Evolutionary conservation across 2,888 invertebrate species (phyloP).

Genomic region (Caenorhabditis sp.): DNA sequence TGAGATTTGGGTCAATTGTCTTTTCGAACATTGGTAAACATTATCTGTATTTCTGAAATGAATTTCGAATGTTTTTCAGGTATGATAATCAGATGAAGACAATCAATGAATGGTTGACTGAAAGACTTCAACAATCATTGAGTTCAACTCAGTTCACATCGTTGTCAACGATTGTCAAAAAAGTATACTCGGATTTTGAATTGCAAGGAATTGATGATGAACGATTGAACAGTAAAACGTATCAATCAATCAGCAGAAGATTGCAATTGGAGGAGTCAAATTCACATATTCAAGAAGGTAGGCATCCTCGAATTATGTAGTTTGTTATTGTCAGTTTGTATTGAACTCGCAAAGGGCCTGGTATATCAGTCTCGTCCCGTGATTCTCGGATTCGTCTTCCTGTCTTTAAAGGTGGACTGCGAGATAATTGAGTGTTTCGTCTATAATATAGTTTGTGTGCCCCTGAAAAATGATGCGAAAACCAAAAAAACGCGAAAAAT

Average conservation of each 20-base stretch:
- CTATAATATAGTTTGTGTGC: too few relatives aligned
- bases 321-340: too few relatives aligned
- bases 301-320: too few relatives aligned
- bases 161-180: slow-evolving; percentile 88
- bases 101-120: slow-evolving; percentile 91
- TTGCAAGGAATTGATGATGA: slow-evolving; percentile 98
- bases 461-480: too few relatives aligned
- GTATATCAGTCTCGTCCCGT: too few relatives aligned
- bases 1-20: slow-evolving; percentile 83
- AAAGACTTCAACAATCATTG: slow-evolving; percentile 88
- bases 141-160: slow-evolving; percentile 97
- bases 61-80: too few relatives aligned
- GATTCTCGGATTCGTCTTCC: too few relatives aligned
- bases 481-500: too few relatives aligned
- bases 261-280: slow-evolving; percentile 89
- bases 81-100: slow-evolving; percentile 91
- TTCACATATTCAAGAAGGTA: slow-evolving; percentile 50
- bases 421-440: too few relatives aligned
- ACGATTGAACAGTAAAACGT: slow-evolving; percentile 91
- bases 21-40: slow-evolving; percentile 77
- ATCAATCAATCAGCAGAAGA: slow-evolving; percentile 81
- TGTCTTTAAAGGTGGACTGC: too few relatives aligned
- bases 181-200: slow-evolving; percentile 98
- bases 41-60: neutral
- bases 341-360: too few relatives aligned